Percentiles rank a stretch among this genome's conserved stretches.
Evolutionary conservation across 2,797 vertebrate genomes (phyloP).

Genomic region (Lagocephalus sceleratus): DNA sequence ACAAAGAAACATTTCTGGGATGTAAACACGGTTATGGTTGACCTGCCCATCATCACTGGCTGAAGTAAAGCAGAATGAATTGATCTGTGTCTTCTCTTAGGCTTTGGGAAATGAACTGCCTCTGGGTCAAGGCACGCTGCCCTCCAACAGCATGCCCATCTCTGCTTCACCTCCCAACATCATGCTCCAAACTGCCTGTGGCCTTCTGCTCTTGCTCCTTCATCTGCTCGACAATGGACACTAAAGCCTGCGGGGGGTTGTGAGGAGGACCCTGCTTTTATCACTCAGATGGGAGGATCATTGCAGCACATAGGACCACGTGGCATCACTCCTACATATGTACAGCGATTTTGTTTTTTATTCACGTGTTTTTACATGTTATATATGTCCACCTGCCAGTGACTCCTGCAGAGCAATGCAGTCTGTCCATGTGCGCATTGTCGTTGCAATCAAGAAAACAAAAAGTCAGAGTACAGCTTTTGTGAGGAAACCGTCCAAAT

Average conservation of each 20-base stretch:
- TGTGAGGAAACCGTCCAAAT: conserved; percentile 50
- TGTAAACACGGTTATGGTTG: too few relatives aligned
- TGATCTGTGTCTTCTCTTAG: conserved; percentile 50
- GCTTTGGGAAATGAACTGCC: conserved; percentile 71
- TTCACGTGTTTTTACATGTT: conserved; percentile 61
- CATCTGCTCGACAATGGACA: conserved; percentile 54
- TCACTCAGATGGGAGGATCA: conserved; percentile 44
- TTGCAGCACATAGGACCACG: conserved; percentile 38
- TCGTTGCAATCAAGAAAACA: conserved; percentile 47
- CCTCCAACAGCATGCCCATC: conserved; percentile 64
- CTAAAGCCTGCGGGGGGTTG: conserved; percentile 48
- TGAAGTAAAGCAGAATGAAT: background rate
- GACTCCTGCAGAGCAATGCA: conserved; percentile 15
- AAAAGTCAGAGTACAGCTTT: conserved; percentile 45
- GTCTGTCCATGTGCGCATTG: conserved; percentile 71
- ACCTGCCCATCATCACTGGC: background rate
- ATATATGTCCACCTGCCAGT: conserved; percentile 41
- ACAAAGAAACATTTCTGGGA: too few relatives aligned
- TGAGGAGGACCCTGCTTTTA: conserved; percentile 28
- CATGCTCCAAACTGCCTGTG: conserved; percentile 50
- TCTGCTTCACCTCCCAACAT: conserved; percentile 42
- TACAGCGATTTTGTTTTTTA: conserved; percentile 64
- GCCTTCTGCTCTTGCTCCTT: conserved; percentile 61
- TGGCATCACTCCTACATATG: conserved; percentile 51
- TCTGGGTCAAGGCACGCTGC: conserved; percentile 63